phyloP scores from a whole-genome alignment of 2,113 vertebrate genomes.

The Symphodus melops region DNA sequence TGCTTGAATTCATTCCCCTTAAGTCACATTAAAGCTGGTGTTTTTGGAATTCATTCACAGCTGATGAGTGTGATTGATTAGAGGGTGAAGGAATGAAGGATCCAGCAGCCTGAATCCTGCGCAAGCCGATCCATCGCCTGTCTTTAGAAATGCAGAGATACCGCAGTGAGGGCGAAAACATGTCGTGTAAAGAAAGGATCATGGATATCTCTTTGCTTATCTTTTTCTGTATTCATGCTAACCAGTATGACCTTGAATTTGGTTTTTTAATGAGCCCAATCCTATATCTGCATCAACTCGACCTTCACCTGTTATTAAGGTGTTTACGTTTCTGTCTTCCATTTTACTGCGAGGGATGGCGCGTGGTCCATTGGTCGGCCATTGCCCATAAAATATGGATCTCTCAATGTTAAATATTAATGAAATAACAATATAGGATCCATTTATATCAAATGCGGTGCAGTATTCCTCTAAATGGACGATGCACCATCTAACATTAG shows the following conservation, averaged over 20 bases:
- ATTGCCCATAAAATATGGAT: slow-evolving; percentile 49
- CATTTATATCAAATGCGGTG: background rate
- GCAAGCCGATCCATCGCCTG: slow-evolving; percentile 18
- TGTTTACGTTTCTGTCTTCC: slow-evolving; percentile 78
- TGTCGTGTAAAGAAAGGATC: background rate
- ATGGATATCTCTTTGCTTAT: background rate
- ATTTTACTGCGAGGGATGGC: slow-evolving; percentile 61
- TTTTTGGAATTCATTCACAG: background rate
- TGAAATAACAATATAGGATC: background rate
- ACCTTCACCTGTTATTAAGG: slow-evolving; percentile 66
- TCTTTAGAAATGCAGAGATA: background rate
- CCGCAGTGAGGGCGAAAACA: slow-evolving; percentile 29
- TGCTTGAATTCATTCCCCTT: background rate
- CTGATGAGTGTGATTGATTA: background rate
- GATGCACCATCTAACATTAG: background rate
- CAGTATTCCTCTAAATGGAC: background rate
- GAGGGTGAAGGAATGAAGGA: slow-evolving; percentile 44
- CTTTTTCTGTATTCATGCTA: accelerated
- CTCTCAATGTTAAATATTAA: slow-evolving; percentile 22
- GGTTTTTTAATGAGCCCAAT: background rate
- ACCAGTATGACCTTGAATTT: background rate
- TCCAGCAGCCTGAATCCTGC: slow-evolving; percentile 23
- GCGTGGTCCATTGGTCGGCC: slow-evolving; percentile 47
- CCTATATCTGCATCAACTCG: background rate
- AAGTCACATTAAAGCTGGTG: background rate